Percentiles rank a stretch among this genome's conserved stretches.
phyloP scores from a whole-genome alignment of 2,113 vertebrate species.

The Nannobrachium achirus region DNA sequence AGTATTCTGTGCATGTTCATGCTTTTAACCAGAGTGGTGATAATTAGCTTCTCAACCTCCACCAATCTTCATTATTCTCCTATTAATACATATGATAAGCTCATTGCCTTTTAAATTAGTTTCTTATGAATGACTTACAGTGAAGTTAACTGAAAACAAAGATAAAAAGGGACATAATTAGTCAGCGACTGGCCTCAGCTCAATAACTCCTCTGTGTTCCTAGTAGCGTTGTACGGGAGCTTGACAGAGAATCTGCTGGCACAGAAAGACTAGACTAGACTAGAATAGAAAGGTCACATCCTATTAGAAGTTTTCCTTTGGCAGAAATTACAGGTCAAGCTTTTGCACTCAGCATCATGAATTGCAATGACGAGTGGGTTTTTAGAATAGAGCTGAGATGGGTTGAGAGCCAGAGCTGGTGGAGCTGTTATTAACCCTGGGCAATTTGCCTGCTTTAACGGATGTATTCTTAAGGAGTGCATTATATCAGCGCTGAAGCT shows the following conservation, averaged over 20 bases:
- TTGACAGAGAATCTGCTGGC: background rate
- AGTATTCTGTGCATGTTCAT: conserved; percentile 51
- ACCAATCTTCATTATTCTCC: conserved; percentile 69
- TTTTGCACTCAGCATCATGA: background rate
- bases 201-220: background rate
- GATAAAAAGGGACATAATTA: conserved; percentile 30
- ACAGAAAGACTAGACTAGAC: background rate
- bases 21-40: conserved; percentile 52
- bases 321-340: background rate
- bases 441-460: no score
- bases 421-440: no score
- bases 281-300: background rate
- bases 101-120: conserved; percentile 58
- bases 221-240: background rate
- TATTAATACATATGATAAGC: conserved; percentile 57
- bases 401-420: no score
- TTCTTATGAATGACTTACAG: conserved; percentile 34
- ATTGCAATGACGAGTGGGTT: background rate
- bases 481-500: no score
- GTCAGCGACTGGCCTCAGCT: conserved; percentile 15
- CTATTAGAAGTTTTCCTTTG: background rate
- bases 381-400: no score
- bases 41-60: conserved; percentile 69
- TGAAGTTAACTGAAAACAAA: conserved; percentile 26
- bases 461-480: no score